Conservation (phyloP, 1,140 invertebrate genomes). For the Dolichoris vasculosae region DNA sequence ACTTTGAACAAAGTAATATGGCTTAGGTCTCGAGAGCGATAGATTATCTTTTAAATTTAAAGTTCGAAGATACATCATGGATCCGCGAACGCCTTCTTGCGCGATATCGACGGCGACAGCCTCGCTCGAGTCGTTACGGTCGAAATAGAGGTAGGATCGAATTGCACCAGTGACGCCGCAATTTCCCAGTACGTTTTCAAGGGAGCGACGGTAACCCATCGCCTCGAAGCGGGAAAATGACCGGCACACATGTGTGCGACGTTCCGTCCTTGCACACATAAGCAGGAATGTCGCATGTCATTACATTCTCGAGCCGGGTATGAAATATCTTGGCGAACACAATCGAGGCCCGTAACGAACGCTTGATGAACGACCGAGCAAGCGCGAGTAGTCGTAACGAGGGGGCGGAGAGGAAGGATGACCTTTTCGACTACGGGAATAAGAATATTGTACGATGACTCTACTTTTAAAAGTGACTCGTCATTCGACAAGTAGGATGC, state of each 20-base stretch:
- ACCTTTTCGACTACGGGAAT: background rate
- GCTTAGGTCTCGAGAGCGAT: background rate
- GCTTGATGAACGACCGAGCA: slow-evolving; percentile 62
- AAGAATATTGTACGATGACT: background rate
- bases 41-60: background rate
- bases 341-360: slow-evolving; percentile 29
- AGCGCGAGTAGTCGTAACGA: background rate
- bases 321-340: slow-evolving; percentile 11
- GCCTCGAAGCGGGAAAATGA: background rate
- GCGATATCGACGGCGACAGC: background rate
- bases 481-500: slow-evolving; percentile 58
- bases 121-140: background rate
- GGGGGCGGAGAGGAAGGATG: background rate
- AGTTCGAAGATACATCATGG: background rate
- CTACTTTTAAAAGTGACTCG: slow-evolving; percentile 65
- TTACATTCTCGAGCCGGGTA: slow-evolving; percentile 52
- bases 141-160: background rate
- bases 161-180: background rate
- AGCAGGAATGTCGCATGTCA: slow-evolving; percentile 52
- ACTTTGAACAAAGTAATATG: background rate
- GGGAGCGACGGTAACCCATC: background rate
- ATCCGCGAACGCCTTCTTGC: background rate
- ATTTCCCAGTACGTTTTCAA: slow-evolving; percentile 39
- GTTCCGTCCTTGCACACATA: background rate
- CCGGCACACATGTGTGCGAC: background rate